A percentile compares a stretch with the other conserved stretches of the same genome.
Evolutionary conservation across 1,140 invertebrate genomes (phyloP).

Genomic region (Notospermus geniculatus): DNA sequence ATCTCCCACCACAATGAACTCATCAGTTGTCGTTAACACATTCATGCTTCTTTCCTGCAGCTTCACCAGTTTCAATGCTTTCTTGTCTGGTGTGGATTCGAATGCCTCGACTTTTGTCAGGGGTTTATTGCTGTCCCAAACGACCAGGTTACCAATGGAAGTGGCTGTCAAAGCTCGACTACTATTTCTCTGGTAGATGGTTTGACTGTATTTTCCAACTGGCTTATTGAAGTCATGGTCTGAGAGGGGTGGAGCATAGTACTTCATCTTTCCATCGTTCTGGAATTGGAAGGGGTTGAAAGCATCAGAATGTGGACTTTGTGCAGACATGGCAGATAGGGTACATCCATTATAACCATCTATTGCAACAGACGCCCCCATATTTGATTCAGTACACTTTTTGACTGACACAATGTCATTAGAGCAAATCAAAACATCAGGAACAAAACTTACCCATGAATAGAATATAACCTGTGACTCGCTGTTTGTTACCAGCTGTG

Average conservation of each 20-base stretch:
- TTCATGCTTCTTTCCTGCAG: slow-evolving; percentile 53
- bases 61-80: slow-evolving; percentile 53
- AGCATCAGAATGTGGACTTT: background rate
- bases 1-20: slow-evolving; percentile 55
- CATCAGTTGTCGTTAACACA: slow-evolving; percentile 52
- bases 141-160: slow-evolving; percentile 54
- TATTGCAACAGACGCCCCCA: too few species aligned
- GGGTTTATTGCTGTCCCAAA: slow-evolving; percentile 55
- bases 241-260: slow-evolving; percentile 51
- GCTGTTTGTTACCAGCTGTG: slow-evolving; percentile 54
- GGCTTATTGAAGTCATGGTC: slow-evolving; percentile 56
- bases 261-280: slow-evolving; percentile 43
- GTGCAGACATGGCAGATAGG: background rate
- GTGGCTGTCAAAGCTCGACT: slow-evolving; percentile 51
- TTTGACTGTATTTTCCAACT: slow-evolving; percentile 54
- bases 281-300: slow-evolving; percentile 20
- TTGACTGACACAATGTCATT: too few species aligned
- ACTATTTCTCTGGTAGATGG: slow-evolving; percentile 48
- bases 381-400: too few species aligned
- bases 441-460: slow-evolving; percentile 44
- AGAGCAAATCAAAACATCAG: too few species aligned
- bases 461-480: slow-evolving; percentile 55
- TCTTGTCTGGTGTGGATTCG: slow-evolving; percentile 50
- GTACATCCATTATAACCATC: too few species aligned
- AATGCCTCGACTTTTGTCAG: slow-evolving; percentile 42